Evolutionary conservation across 2,888 invertebrate species (phyloP), one percentile per base, ranked within the genome.

Genomic region (Mesorhabditis spiculigera): DNA sequence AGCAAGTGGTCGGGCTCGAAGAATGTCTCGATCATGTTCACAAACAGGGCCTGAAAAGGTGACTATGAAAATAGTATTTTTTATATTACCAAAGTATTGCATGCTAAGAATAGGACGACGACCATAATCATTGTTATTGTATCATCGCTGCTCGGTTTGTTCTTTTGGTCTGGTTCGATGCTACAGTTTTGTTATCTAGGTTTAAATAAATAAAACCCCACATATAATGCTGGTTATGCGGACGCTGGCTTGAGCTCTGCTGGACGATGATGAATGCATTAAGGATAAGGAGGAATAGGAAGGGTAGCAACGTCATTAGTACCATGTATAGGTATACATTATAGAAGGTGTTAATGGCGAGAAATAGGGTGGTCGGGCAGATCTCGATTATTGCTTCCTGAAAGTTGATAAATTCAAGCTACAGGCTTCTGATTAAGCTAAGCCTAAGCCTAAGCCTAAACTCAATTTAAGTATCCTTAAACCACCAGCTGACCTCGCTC

Each of bases 41-140:
- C 84, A 42, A 85, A 74, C 45, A 85, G 75, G 1, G 85, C 84
- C 80, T 81, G 62, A 71, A 76, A 42, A 13, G 28, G 28, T 28
- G 28, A 42, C 13, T 16, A 5, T 64, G 6, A 13, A 63, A 13
- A 62, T 50, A n/a, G 43, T 43, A 45, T 63, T 6, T 61, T 45
- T 5, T 4, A 69, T 16, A n/a, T 66, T 42, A 81, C 82, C 73
- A 86, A 73, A 3, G 82, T 84, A 71, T 86, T 86, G 73, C 86
- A 86, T 13, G 78, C 79, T 6, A 86, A 73, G 67, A 86, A 86
- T 45, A 86, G 73, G 16, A 86, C 78, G 13, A 86, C 85, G 43
- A 86, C 86, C 83, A 84, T 82, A 41, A 86, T 83, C 86, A 86
- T 86, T 4, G 85, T 85, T 50, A 86, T 79, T 5, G 86, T 86